These are phyloP conservation scores for Arvicanthis niloticus DNA, from an alignment of 2,113 vertebrate genomes.

Conservation along the genomic window DNA sequence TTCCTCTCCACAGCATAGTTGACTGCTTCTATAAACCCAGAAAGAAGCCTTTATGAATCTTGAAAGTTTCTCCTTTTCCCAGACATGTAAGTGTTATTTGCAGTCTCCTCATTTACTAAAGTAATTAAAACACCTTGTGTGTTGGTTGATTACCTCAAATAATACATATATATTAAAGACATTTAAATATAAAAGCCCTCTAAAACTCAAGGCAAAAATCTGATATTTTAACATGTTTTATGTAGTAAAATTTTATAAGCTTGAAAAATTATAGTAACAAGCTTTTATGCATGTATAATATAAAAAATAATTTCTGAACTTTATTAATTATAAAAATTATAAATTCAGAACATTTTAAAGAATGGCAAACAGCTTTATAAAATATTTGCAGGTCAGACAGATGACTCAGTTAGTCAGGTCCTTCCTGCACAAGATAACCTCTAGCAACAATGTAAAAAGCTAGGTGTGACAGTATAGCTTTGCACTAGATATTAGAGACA, in stretches of 20 bases:
- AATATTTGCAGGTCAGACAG: neutral
- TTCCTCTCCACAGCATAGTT: neutral
- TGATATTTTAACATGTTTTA: neutral
- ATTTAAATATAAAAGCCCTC: neutral
- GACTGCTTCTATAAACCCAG: neutral
- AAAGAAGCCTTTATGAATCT: neutral
- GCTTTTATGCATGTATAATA: neutral
- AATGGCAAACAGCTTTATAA: neutral
- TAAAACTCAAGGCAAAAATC: neutral
- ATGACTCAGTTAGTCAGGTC: neutral
- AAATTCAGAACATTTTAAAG: neutral
- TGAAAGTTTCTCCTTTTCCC: neutral
- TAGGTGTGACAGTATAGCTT: neutral
- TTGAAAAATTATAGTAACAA: neutral
- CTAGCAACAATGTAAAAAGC: neutral
- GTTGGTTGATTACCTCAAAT: neutral
- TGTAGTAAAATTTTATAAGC: neutral
- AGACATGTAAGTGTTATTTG: neutral
- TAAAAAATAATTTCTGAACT: neutral
- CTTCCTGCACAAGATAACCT: no score
- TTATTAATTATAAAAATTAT: constrained; percentile 43
- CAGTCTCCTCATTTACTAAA: neutral
- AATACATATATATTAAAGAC: neutral
- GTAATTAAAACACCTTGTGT: neutral
- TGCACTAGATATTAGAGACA: neutral